Base-by-base conservation (phyloP, 2,888 invertebrate genomes). In the Ophion ventricosus region DNA sequence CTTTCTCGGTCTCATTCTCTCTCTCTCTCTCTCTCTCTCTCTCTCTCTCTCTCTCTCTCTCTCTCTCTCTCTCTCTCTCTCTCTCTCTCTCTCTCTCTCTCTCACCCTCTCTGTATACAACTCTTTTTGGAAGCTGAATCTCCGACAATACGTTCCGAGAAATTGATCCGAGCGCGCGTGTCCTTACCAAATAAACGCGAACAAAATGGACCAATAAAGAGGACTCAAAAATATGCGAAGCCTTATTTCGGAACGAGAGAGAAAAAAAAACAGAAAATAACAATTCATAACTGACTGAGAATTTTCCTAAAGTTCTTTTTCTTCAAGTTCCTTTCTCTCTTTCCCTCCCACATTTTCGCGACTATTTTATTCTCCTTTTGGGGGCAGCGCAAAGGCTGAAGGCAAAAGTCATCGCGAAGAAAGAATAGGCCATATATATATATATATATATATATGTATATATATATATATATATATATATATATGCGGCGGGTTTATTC, bases 111-210 rank as follows among this genome's bases (percentile, higher is more conserved):
- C 35, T 35, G 35, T 35, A 35, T 35, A 35, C 7, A 35, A 35
- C 35, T 35, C 5, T 35, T 35, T 35, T 35, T 4, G 35, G 35
- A 35, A 35, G 35, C 35, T 0, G 35, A 7, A 35, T 35, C 5
- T 35, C 35, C 7, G 5, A 5, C 35, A 35, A 35, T 7, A 20
- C 43, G 64, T 40, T 4, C 35, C 23, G 54, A 61, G 25, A 66
- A 67, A 83, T 80, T 74, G 83, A 80, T 76, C 73, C 76, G 7
- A n/a, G 20, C 29, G 57, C 64, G 11, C 64, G 57, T 57, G 40
- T 57, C 43, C 43, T 29, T 59, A 40, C 35, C 17, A n/a, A 69
- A 74, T 83, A 70, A 64, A 54, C 4, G 35, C 5, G 35, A 35
- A 35, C 35, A 5, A 35, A 35, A 35, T 35, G 35, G 7, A 35